These are phyloP conservation scores for Limonius californicus DNA, from an alignment of 1,140 invertebrate species.

Conservation along the genomic window DNA sequence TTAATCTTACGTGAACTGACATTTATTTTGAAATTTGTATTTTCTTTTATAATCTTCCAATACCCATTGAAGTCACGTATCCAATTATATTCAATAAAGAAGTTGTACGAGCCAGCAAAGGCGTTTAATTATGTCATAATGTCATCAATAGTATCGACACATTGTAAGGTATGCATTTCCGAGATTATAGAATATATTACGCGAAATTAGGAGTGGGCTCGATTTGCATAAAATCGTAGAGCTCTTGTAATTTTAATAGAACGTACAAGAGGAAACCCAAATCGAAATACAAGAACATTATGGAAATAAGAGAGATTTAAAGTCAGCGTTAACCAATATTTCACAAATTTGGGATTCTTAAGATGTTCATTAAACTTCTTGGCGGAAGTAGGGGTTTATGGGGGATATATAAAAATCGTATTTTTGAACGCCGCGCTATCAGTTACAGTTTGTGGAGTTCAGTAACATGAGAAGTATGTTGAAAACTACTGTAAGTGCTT, in stretches of 20 bases:
- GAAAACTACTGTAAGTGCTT: not conserved
- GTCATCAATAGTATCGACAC: too few relatives aligned
- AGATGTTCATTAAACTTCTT: not conserved
- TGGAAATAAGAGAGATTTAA: constrained; percentile 9
- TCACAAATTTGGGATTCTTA: not conserved
- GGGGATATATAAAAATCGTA: constrained; percentile 1
- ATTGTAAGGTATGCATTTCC: not conserved
- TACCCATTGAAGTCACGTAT: too few relatives aligned
- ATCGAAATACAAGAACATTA: not conserved
- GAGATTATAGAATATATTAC: not conserved
- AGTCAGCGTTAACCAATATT: not conserved
- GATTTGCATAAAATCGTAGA: not conserved
- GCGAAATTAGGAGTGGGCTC: not conserved
- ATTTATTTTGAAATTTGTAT: too few relatives aligned
- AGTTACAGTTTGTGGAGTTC: not conserved
- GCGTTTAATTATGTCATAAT: too few relatives aligned
- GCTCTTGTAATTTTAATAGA: not conserved
- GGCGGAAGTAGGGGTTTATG: not conserved
- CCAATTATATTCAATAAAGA: too few relatives aligned
- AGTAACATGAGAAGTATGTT: not conserved
- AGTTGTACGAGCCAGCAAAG: too few relatives aligned
- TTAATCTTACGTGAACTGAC: too few relatives aligned
- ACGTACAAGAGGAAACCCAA: not conserved
- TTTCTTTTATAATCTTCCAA: too few relatives aligned
- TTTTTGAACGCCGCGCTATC: not conserved